Percentiles rank a stretch among this genome's conserved stretches.
Evolutionary conservation across 2,888 invertebrate species (phyloP).

Genomic region (Erebia epiphron): DNA sequence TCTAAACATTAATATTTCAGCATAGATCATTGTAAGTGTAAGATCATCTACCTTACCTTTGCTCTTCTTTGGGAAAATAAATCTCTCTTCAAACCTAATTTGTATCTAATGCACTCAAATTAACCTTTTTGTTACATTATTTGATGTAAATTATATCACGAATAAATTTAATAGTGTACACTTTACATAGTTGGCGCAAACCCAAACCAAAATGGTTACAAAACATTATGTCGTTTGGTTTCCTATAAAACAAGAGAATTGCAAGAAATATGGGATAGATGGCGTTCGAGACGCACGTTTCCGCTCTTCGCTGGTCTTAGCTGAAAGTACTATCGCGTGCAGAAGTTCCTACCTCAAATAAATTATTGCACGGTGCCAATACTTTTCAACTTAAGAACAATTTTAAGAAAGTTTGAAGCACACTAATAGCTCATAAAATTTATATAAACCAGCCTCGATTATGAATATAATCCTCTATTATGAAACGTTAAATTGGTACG

Average conservation of each 20-base stretch:
- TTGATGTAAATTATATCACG: slow-evolving; percentile 40
- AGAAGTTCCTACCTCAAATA: slow-evolving; percentile 23
- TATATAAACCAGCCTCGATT: too few species aligned
- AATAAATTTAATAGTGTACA: slow-evolving; percentile 50
- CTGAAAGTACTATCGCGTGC: slow-evolving; percentile 41
- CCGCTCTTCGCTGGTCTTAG: slow-evolving; percentile 54
- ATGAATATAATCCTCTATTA: too few species aligned
- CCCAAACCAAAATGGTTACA: slow-evolving; percentile 75
- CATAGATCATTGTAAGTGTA: too few species aligned
- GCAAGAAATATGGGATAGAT: slow-evolving; percentile 72
- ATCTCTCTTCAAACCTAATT: too few species aligned
- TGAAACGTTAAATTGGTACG: too few species aligned
- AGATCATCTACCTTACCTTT: too few species aligned
- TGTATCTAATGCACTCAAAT: slow-evolving; percentile 2
- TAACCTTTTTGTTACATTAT: slow-evolving; percentile 25
- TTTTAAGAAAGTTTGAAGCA: too few species aligned
- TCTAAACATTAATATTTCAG: too few species aligned
- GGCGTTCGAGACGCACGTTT: slow-evolving; percentile 72
- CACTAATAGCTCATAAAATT: too few species aligned
- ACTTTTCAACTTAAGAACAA: too few species aligned
- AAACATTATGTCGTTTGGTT: slow-evolving; percentile 71
- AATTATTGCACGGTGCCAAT: too few species aligned
- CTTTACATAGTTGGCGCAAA: slow-evolving; percentile 69
- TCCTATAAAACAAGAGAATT: slow-evolving; percentile 78
- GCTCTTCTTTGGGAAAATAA: too few species aligned